Evolutionary conservation across 2,888 invertebrate genomes (phyloP), one percentile per base, ranked within the genome.

Genomic region (Monoplex corrugatus): DNA sequence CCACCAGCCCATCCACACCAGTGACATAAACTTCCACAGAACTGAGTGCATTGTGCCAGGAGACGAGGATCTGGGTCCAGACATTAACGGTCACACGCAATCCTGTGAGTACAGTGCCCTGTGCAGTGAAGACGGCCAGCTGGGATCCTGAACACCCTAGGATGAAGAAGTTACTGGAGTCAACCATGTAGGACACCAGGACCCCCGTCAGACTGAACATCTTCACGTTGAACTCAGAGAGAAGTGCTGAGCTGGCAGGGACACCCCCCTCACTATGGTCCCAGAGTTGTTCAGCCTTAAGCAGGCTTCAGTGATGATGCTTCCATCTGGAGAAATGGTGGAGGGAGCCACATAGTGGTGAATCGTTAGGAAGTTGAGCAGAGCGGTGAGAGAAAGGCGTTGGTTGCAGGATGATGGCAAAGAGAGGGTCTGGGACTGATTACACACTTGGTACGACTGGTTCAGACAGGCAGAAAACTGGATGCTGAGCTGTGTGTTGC

Each of bases 61-160:
- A 93, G 32, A 94, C 86, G 83, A 91, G 91, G 19, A 94, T 87
- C 90, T 94, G 93, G 78, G 90, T 93, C 94, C 94, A 94, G 19
- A 87, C 82, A 82, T 92, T 89, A 13, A 91, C 63, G 1, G 90
- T 89, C 23, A 94, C 68, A 19, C 35, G 38, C 32, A 94, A 88
- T 13, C 87, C 89, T 19, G 92, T 93, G 6, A 83, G 63, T 45
- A 89, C 86, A 43, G 89, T 83, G 16, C 88, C 89, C 50, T 90
- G 86, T 2, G 78, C n/a, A 23, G 80, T 82, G 19, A 90, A 50
- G 23, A 91, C 57, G 10, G 90, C 89, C 63, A 93, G 89, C 13
- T 88, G 63, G 8, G 92, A 87, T 13, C 92, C 91, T 19, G 90
- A 89, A 32, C 87, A 88, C 40, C 89, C 89, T 8, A 94, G 72